Conservation (phyloP, 1,140 invertebrate genomes). For the Drosophila pruinosa region DNA sequence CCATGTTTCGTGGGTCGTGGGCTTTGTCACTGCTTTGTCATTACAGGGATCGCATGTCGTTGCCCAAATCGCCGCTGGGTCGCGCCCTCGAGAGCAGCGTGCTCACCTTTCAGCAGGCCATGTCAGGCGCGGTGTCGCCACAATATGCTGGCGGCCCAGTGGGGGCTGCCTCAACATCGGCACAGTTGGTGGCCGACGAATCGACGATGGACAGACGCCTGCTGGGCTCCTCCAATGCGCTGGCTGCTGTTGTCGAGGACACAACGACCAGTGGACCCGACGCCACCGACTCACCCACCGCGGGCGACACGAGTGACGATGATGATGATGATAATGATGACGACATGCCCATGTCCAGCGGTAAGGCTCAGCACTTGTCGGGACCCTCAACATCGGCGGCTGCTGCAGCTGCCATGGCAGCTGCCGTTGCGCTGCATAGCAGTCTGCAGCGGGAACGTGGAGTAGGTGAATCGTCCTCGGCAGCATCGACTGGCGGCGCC, state of each 20-base stretch:
- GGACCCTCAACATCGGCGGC: conserved; percentile 11
- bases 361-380: background rate
- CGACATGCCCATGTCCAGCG: background rate
- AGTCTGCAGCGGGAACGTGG: conserved; percentile 52
- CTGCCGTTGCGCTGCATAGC: background rate
- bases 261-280: conserved; percentile 55
- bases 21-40: conserved; percentile 5
- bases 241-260: conserved; percentile 64
- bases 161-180: background rate
- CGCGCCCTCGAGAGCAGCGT: conserved; percentile 53
- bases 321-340: background rate
- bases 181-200: background rate
- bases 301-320: conserved; percentile 40
- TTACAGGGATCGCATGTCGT: conserved; percentile 66
- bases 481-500: conserved; percentile 2
- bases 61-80: conserved; percentile 57
- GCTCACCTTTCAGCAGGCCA: conserved; percentile 77
- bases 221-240: conserved; percentile 45
- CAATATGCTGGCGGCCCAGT: conserved; percentile 54
- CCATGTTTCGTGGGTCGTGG: background rate
- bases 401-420: conserved; percentile 7
- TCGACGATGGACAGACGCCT: conserved; percentile 31
- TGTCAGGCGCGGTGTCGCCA: conserved; percentile 78
- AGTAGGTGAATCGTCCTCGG: conserved; percentile 54
- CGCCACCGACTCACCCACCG: conserved; percentile 47